These are phyloP conservation scores for Galerucella nymphaeae DNA, from an alignment of 2,888 invertebrate genomes.

Conservation along the genomic window DNA sequence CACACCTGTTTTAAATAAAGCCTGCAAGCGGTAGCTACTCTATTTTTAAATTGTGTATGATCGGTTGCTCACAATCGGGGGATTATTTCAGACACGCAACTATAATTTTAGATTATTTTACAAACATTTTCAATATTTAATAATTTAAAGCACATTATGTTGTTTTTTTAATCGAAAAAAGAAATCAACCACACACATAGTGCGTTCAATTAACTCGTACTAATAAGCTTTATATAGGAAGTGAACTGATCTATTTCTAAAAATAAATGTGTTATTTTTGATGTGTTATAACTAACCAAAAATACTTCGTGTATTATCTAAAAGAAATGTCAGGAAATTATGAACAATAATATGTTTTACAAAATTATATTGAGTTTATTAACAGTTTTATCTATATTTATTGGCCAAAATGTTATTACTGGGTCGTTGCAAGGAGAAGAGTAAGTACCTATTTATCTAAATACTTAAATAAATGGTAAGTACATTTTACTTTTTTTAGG, in stretches of 20 bases:
- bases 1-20: background rate
- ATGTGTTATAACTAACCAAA: constrained; percentile 17
- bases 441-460: constrained; percentile 13
- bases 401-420: constrained; percentile 14
- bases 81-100: background rate
- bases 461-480: background rate
- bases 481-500: constrained; percentile 65
- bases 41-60: constrained; percentile 7
- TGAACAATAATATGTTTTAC: constrained; percentile 21
- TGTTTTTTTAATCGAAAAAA: background rate
- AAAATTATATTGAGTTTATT: constrained; percentile 18
- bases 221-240: background rate
- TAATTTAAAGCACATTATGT: background rate
- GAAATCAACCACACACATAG: background rate
- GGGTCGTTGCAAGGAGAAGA: constrained; percentile 34
- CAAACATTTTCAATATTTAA: background rate
- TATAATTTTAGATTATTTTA: background rate
- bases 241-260: constrained; percentile 11
- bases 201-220: background rate
- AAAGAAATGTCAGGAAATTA: constrained; percentile 2
- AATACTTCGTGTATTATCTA: constrained; percentile 5
- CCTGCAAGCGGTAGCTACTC: background rate
- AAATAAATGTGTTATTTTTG: constrained; percentile 12
- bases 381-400: constrained; percentile 9
- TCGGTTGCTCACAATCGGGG: background rate